Evolutionary conservation across 1,140 invertebrate genomes (phyloP), one percentile per base, ranked within the genome.

Genomic region (Hesperophylax magnus): DNA sequence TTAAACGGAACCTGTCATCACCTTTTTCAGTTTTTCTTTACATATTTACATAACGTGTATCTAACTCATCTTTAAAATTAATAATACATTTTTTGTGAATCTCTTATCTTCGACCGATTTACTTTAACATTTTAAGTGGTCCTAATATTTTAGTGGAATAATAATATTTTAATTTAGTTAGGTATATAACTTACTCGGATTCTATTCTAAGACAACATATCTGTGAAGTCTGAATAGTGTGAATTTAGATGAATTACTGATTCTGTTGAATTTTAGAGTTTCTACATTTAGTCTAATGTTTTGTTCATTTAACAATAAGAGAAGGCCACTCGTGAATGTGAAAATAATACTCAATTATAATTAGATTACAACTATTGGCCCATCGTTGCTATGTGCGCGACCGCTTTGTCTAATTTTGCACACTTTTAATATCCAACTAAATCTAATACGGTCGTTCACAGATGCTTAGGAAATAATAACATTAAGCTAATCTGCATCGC

Each of bases 321-420:
- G 52, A 82, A 84, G 83, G 80, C 78, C 78, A 67, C 80, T 78
- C 54, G 69, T 82, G 82, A 84, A 84, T 72, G 52, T 72, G 76
- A 84, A 78, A 84, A 84, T 84, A 84, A 84, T 84, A 84, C 83
- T 84, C 78, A 69, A 77, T 80, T 79, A 75, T 20, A 79, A 77
- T 82, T 79, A 84, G 88, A 87, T 86, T 87, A 89, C 86, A 89
- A 89, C 72, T 90, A 90, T 90, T 90, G 89, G 89, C 90, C 90
- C 89, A 87, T 88, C 89, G 89, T 90, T 85, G 87, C 88, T 90
- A 90, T 88, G 88, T 89, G 89, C 89, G 89, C 89, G 89, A 90
- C 88, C 89, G 89, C 89, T 89, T 88, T 85, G 89, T 88, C 89
- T 90, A 90, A 88, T 80, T 85, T 88, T 81, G 80, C 78, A 84